Conservation (phyloP, 2,888 invertebrate species). For the Physocephala rufipes region DNA sequence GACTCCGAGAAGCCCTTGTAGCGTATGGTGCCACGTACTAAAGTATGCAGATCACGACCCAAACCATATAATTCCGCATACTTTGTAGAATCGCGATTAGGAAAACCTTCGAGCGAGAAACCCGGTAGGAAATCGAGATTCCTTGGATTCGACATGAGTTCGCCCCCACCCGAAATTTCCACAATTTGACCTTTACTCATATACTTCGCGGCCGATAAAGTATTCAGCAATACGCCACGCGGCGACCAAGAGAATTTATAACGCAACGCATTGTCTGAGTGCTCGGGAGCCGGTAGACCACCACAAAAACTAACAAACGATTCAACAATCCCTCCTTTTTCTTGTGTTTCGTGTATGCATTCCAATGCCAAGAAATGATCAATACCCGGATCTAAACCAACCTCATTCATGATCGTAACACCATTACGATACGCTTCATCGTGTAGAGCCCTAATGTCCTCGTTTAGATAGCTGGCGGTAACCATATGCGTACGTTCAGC, state of each 20-base stretch:
- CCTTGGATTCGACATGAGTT: slow-evolving; percentile 83
- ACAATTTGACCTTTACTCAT: slow-evolving; percentile 83
- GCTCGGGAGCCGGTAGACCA: slow-evolving; percentile 96
- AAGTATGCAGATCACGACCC: slow-evolving; percentile 81
- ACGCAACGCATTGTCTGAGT: slow-evolving; percentile 87
- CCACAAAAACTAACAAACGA: slow-evolving; percentile 98
- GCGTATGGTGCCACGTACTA: slow-evolving; percentile 92
- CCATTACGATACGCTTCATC: slow-evolving; percentile 88
- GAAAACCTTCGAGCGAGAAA: slow-evolving; percentile 95
- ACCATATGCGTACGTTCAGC: slow-evolving; percentile 90
- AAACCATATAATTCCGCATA: slow-evolving; percentile 91
- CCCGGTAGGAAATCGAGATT: slow-evolving; percentile 93
- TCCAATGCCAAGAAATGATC: slow-evolving; percentile 97
- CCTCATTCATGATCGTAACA: slow-evolving; percentile 94
- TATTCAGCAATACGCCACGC: slow-evolving; percentile 89
- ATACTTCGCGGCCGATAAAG: slow-evolving; percentile 89
- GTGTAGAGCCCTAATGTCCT: slow-evolving; percentile 82
- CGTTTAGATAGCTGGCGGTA: slow-evolving; percentile 93
- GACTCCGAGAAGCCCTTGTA: slow-evolving; percentile 92
- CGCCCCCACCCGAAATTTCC: slow-evolving; percentile 89
- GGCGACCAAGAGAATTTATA: slow-evolving; percentile 99
- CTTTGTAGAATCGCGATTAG: slow-evolving; percentile 93
- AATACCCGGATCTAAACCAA: slow-evolving; percentile 98
- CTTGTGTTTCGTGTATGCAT: slow-evolving; percentile 92
- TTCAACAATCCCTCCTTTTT: slow-evolving; percentile 88